phyloP scores from a whole-genome alignment of 2,113 vertebrate genomes.

The Amazona vittata region DNA sequence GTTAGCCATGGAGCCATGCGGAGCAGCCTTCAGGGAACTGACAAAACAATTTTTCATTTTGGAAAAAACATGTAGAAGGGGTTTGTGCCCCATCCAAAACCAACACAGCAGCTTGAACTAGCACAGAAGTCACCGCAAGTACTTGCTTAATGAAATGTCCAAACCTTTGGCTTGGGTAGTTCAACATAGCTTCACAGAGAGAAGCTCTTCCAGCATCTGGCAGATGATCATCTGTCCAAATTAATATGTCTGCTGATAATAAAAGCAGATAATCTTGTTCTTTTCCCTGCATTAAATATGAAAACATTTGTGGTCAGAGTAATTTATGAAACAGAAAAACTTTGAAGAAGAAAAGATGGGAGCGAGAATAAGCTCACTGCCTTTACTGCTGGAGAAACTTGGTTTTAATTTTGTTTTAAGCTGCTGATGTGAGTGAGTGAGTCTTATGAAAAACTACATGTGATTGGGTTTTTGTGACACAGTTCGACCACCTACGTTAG shows the following conservation, averaged over 20 bases:
- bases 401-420: slow-evolving; percentile 19
- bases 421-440: neutral
- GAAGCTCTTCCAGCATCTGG: slow-evolving; percentile 21
- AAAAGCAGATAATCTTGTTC: slow-evolving; percentile 11
- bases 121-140: neutral
- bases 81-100: slow-evolving; percentile 35
- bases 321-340: slow-evolving; percentile 1
- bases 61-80: slow-evolving; percentile 18
- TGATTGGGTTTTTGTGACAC: neutral
- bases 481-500: neutral
- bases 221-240: slow-evolving; percentile 10
- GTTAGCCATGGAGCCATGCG: slow-evolving; percentile 16
- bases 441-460: neutral
- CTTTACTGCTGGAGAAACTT: neutral
- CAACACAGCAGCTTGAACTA: neutral
- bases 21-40: slow-evolving; percentile 58
- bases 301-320: slow-evolving; percentile 12
- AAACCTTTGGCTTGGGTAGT: neutral
- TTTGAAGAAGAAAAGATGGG: neutral
- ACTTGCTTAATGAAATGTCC: neutral
- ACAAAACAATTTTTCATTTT: slow-evolving; percentile 3
- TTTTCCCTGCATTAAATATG: neutral
- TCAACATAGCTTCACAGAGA: neutral
- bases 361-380: neutral
- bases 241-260: neutral